These are phyloP conservation scores for Camponotus floridanus DNA, from an alignment of 1,140 invertebrate genomes.

Conservation along the genomic window DNA sequence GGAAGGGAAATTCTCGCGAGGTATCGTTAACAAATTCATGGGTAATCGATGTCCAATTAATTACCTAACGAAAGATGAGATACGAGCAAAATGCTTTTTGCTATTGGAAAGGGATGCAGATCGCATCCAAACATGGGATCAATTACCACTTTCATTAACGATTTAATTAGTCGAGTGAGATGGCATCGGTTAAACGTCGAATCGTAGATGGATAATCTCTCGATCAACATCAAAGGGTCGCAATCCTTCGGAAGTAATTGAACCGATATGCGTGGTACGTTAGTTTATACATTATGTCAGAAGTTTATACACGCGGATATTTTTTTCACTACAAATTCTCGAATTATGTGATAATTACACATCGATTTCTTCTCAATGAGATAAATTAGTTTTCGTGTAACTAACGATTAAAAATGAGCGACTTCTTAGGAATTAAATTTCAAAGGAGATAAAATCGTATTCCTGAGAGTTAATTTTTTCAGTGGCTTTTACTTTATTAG, in stretches of 20 bases:
- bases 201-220: constrained; percentile 1
- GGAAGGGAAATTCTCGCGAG: background rate
- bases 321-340: background rate
- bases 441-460: background rate
- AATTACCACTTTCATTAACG: constrained; percentile 69
- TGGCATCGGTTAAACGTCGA: constrained; percentile 5
- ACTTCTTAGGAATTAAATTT: background rate
- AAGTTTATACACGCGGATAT: background rate
- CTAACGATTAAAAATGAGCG: background rate
- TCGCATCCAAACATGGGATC: constrained; percentile 47
- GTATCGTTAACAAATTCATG: background rate
- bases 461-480: background rate
- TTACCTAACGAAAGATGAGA: constrained; percentile 34
- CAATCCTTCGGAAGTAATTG: constrained; percentile 46
- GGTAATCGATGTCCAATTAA: constrained; percentile 62
- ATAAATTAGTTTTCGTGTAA: constrained; percentile 1
- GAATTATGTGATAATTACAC: background rate
- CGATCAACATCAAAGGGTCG: constrained; percentile 29
- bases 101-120: constrained; percentile 1
- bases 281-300: background rate
- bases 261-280: background rate
- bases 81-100: background rate
- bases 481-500: background rate
- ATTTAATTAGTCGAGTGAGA: constrained; percentile 65
- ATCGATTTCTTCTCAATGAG: background rate